Base-by-base conservation (phyloP, 2,113 vertebrate species). In the Phaethornis superciliosus region DNA sequence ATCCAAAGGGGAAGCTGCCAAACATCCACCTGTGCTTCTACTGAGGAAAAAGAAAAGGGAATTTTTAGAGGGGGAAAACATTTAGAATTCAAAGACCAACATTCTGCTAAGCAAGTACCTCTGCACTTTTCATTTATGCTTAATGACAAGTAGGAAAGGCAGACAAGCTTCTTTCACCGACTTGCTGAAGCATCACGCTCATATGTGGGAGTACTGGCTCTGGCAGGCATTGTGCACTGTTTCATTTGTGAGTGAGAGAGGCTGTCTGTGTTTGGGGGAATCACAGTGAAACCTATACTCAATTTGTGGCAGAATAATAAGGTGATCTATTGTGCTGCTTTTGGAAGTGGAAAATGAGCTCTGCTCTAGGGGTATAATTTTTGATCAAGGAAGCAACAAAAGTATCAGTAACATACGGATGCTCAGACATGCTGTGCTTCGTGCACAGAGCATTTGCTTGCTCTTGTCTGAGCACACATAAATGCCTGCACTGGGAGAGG, bases 201-300 rank as follows among this genome's bases (percentile, higher is more conserved):
- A 32, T 63, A 70, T 3, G 87, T 96, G 81, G 87, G 94, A 91
- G 91, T 91, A 47, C 33, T 80, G 26, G 54, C 91, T 95, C 81
- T 89, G 74, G 28, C 71, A 95, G 70, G 65, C 67, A 69, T 81
- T 76, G 84, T 95, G 78, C 44, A 51, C 78, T 35, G 23, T 88
- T 91, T 88, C 93, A 80, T 95, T 89, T 94, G 81, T 95, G 89
- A 95, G 71, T 92, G 87, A 94, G 94, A 91, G 72, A 76, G 75
- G 21, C 75, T 96, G 91, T 85, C 91, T 85, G 59, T 75, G 12
- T 81, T 96, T 95, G 15, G 24, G 93, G 37, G 76, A 88, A 91
- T 93, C 71, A 74, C 81, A 44, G 59, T 76, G 90, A 83, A 93
- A 94, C 77, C 85, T 74, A 22, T 55, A 82, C 71, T 95, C 81